Base-by-base conservation (phyloP, 2,113 vertebrate genomes). In the Prietella phreatophila region DNA sequence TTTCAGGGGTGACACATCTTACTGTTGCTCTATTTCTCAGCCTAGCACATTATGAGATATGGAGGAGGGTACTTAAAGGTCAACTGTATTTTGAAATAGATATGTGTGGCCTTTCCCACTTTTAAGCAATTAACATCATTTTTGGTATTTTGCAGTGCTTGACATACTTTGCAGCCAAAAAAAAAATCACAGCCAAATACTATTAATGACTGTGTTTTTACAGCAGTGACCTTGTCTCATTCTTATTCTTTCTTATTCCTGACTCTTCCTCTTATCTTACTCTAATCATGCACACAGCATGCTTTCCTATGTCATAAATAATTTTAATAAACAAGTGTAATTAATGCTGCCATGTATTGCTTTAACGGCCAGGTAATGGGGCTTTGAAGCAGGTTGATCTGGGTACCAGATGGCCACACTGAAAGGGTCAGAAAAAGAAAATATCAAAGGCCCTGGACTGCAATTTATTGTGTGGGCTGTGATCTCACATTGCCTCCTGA, bases 351-450 rank as follows among this genome's bases (percentile, higher is more conserved):
- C 17, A 7, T 55, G 71, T 5, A 27, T 63, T n/a, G 82, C 71
- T 79, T 88, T 88, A 84, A 88, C 17, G 60, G 73, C 3, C 3
- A 22, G 87, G 82, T 53, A 67, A 33, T 5, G 7, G 20, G 7
- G 53, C 87, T 88, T 88, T 88, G 83, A 88, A 84, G 87, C n/a
- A 84, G 60, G 47, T 84, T 84, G 82, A 67, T 88, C 87, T 88
- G 87, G 87, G 82, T 65, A 84, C 87, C 87, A 88, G 87, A 88
- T 88, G 86, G 82, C 82, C 19, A 5, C 67, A 56, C 39, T 53
- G 86, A 83, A 82, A 39, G 71, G 81, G 86, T 84, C 87, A 84
- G 47, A 84, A 88, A 39, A 73, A 84, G 60, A 88, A 75, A 88
- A 84, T 79, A 88, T 88, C 87, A 88, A 88, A 88, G 86, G 81